Evolutionary conservation across 2,888 invertebrate species (phyloP).

Genomic region (Temnothorax rugatulus): DNA sequence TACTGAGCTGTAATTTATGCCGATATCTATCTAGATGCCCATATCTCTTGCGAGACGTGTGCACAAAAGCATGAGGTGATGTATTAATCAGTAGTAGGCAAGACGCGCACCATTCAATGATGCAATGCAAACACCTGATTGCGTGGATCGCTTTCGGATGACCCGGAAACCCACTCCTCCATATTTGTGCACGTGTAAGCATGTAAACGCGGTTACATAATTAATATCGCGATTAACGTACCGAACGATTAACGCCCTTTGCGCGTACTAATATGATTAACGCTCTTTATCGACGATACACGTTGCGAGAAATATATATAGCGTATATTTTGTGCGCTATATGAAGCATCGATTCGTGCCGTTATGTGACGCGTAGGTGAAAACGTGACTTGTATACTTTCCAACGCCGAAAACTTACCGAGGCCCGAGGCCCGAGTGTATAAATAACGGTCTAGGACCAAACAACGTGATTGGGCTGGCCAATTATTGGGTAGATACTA

Average conservation of each 20-base stretch:
- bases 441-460: background rate
- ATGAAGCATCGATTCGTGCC: background rate
- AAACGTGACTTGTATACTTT: constrained; percentile 13
- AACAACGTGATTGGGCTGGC: background rate
- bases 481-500: background rate
- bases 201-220: constrained; percentile 42
- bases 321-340: background rate
- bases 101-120: constrained; percentile 64
- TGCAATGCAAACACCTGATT: constrained; percentile 80
- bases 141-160: constrained; percentile 68
- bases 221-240: constrained; percentile 42
- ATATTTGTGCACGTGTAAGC: background rate
- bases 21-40: constrained; percentile 32
- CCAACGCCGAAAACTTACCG: constrained; percentile 18
- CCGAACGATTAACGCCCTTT: background rate
- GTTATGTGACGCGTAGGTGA: background rate
- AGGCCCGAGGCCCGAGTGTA: background rate
- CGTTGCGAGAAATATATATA: background rate
- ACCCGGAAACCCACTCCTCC: constrained; percentile 58
- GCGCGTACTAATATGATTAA: background rate
- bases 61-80: constrained; percentile 21
- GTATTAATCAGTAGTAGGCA: constrained; percentile 25
- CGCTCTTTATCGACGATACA: background rate
- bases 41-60: constrained; percentile 17
- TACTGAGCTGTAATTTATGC: constrained; percentile 32